These are phyloP conservation scores for Metaphire vulgaris DNA, from an alignment of 1,140 invertebrate species.

Conservation along the genomic window DNA sequence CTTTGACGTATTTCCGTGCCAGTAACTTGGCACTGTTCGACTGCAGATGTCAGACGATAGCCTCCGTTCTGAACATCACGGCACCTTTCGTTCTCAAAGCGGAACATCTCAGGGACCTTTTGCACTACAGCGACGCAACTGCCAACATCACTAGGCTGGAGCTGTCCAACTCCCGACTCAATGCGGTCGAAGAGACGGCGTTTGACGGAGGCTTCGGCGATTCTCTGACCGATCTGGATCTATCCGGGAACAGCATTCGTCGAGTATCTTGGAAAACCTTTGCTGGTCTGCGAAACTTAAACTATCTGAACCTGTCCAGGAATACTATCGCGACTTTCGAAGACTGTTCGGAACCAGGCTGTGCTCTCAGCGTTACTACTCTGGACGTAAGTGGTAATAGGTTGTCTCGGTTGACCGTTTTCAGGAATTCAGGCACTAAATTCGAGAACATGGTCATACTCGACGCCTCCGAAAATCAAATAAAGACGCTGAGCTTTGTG, in stretches of 20 bases:
- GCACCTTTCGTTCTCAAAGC: too few relatives aligned
- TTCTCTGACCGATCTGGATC: neutral
- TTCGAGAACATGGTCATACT: neutral
- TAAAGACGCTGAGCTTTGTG: neutral
- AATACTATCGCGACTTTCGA: neutral
- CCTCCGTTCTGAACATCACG: too few relatives aligned
- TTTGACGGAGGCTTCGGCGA: neutral
- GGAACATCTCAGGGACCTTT: too few relatives aligned
- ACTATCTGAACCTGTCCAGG: neutral
- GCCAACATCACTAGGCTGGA: too few relatives aligned
- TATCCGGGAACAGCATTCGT: neutral
- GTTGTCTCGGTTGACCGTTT: neutral
- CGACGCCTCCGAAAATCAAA: neutral
- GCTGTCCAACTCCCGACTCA: neutral
- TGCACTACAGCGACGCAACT: too few relatives aligned
- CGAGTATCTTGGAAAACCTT: neutral
- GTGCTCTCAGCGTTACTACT: too few relatives aligned
- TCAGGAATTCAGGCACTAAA: neutral
- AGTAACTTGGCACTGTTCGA: too few relatives aligned
- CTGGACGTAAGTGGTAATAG: neutral
- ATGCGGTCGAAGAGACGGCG: neutral
- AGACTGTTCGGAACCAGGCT: too few relatives aligned
- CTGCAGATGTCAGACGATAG: too few relatives aligned
- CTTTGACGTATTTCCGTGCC: too few relatives aligned
- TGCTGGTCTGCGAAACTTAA: neutral